A percentile compares a stretch with the other conserved stretches of the same genome.
Conservation (phyloP, 2,113 vertebrate genomes). For the Chloroceryle aenea region DNA sequence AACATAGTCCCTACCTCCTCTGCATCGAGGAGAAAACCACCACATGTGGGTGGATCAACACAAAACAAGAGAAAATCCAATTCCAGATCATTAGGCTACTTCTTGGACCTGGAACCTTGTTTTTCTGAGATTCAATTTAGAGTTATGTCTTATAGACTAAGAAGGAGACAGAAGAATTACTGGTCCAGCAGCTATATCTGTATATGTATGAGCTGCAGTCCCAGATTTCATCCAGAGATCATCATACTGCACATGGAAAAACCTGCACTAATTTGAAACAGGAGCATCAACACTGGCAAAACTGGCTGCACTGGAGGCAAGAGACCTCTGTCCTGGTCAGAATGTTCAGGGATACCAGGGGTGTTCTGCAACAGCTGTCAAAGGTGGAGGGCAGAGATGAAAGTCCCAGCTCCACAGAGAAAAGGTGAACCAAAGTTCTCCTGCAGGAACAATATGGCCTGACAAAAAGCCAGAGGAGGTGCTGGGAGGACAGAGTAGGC, state of each 20-base stretch:
- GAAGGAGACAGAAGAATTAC: constrained; percentile 13
- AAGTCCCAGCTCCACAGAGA: neutral
- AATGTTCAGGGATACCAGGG: neutral
- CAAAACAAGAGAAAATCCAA: neutral
- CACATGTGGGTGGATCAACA: neutral
- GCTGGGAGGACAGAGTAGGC: neutral
- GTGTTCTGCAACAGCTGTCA: neutral
- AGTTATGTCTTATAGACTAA: neutral
- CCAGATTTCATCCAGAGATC: neutral
- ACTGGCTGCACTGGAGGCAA: neutral
- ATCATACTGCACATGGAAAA: neutral
- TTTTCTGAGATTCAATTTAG: neutral
- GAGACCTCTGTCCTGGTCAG: neutral
- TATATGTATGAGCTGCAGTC: neutral
- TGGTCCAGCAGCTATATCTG: constrained; percentile 1
- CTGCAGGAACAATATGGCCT: neutral
- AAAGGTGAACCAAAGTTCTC: neutral
- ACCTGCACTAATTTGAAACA: neutral
- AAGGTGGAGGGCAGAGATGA: neutral
- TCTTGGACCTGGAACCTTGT: neutral
- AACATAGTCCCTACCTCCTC: neutral
- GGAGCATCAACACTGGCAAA: neutral
- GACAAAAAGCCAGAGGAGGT: neutral
- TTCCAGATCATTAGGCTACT: neutral
- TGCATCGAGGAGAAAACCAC: neutral